These are phyloP conservation scores for Condylura cristata DNA, from an alignment of 2,113 vertebrate species.

Conservation along the genomic window DNA sequence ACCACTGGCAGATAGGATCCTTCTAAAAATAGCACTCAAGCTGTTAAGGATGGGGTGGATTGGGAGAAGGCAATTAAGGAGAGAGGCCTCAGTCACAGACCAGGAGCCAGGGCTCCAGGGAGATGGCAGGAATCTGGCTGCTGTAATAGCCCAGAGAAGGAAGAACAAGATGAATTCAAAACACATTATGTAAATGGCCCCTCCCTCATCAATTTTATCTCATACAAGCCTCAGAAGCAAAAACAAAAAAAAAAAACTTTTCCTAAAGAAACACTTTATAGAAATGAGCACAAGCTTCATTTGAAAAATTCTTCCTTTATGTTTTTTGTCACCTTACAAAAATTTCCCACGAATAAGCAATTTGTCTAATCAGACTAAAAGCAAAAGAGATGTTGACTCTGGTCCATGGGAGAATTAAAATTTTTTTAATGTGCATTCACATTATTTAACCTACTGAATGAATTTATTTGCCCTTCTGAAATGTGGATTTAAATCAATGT, in stretches of 20 bases:
- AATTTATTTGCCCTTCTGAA: constrained; percentile 18
- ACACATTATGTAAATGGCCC: neutral
- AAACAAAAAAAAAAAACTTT: neutral
- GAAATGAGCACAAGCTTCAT: neutral
- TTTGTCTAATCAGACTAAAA: neutral
- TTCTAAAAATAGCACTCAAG: neutral
- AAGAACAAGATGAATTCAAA: neutral
- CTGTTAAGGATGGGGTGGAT: neutral
- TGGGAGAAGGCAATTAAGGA: neutral
- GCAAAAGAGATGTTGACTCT: neutral
- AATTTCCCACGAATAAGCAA: neutral
- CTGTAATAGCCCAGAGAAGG: neutral
- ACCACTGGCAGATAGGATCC: neutral
- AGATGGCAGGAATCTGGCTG: neutral
- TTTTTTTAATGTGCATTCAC: neutral
- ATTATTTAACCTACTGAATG: no score
- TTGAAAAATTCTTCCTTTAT: neutral
- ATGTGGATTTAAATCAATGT: neutral
- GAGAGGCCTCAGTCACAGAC: neutral
- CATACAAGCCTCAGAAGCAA: neutral
- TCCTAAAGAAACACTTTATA: neutral
- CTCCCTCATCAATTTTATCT: neutral
- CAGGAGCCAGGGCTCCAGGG: neutral
- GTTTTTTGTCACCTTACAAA: neutral
- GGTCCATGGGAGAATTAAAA: neutral